Conservation (phyloP, 2,888 invertebrate species). For the Limnephilus rhombicus region DNA sequence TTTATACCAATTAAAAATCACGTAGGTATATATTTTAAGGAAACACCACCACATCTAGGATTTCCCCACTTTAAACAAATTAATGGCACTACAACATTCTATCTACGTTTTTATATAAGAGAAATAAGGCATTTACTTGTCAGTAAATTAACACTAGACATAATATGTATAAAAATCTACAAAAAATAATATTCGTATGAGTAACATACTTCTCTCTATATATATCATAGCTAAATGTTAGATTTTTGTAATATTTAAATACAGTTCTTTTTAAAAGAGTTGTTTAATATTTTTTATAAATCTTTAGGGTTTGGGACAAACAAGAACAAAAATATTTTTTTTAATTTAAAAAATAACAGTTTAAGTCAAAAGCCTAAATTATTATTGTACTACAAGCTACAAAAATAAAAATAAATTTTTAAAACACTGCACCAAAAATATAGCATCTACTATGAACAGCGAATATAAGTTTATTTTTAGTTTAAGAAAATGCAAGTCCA, state of each 20-base stretch:
- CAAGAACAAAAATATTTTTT: background rate
- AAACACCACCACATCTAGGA: background rate
- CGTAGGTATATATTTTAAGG: background rate
- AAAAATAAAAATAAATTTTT: no score
- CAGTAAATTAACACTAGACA: background rate
- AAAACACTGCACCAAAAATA: background rate
- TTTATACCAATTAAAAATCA: background rate
- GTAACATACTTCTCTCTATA: background rate
- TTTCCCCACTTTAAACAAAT: background rate
- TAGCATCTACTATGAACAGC: background rate
- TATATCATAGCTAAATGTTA: background rate
- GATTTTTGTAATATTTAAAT: background rate
- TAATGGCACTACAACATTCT: background rate
- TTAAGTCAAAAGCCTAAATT: background rate
- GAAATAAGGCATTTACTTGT: slow-evolving; percentile 36
- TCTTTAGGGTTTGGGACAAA: background rate
- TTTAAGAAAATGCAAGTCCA: background rate
- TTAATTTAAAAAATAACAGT: background rate
- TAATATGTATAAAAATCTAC: slow-evolving; percentile 35
- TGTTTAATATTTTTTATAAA: background rate
- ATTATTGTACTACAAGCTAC: background rate
- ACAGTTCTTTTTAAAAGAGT: background rate
- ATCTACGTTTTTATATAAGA: background rate
- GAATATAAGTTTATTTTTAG: background rate
- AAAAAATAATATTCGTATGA: slow-evolving; percentile 15